Base-by-base conservation (phyloP, 2,113 vertebrate species). In the Pogonocichla stellata region DNA sequence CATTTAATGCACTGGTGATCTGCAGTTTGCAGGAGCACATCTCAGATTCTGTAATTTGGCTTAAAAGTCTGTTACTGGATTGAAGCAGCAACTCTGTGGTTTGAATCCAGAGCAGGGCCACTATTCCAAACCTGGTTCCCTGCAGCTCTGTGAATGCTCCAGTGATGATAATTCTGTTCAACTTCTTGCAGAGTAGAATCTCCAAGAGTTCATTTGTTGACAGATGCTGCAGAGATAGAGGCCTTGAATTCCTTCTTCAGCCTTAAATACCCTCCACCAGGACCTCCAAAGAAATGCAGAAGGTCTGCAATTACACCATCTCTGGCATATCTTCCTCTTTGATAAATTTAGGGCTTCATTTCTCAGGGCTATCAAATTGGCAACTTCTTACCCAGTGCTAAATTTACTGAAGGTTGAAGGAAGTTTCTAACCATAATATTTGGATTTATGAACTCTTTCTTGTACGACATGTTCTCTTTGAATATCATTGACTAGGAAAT, bases 361-460 rank as follows among this genome's bases (percentile, higher is more conserved):
- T 90, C n/a, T 61, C 62, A 84, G 51, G 43, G 14, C 26, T 74
- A 42, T 71, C 38, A 45, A 34, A 80, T 69, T 80, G 50, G 48
- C 50, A 92, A 26, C 54, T 77, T 92, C 73, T 92, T 72, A 86
- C 14, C 24, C 62, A 65, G 88, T 34, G 51, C 51, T 95, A 71
- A 87, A 87, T 90, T 64, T 89, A 71, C 33, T 75, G 73, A 82
- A 90, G 79, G 62, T 10, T 91, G 85, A 91, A 94, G 61, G 90
- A 87, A 85, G 72, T 19, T 69, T 70, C 85, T 65, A 85, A 90
- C 25, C 31, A 40, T 80, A 82, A 43, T 90, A 67, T 67, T 64
- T 78, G 65, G 36, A 92, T 95, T 85, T 95, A 92, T 82, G 54
- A 80, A 79, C 15, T 67, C 65, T 34, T 67, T 77, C 74, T 69